Percentiles rank a stretch among this genome's conserved stretches.
Conservation (phyloP, 1,140 invertebrate species). For the Nylanderia fulva region DNA sequence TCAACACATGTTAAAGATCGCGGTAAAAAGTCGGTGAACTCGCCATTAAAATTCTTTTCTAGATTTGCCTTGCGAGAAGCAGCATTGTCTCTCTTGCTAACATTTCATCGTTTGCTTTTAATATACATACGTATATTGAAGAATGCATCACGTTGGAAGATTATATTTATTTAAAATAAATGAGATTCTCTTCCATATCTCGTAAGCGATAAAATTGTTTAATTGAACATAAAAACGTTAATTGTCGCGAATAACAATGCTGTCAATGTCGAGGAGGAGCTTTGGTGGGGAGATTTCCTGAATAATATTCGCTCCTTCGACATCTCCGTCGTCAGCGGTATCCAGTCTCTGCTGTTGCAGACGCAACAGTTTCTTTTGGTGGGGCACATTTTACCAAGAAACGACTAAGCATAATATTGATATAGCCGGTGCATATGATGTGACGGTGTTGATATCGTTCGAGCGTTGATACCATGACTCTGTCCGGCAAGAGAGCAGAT, state of each 20-base stretch:
- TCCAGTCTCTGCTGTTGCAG: conserved; percentile 74
- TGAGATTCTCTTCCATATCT: not conserved
- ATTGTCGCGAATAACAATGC: not conserved
- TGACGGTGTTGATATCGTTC: conserved; percentile 71
- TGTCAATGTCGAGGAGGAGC: not conserved
- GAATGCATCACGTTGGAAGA: not conserved
- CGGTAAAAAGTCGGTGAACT: not conserved
- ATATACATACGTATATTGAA: not conserved
- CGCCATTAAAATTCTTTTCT: not conserved
- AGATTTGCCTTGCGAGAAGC: too few species aligned
- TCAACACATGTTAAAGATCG: not conserved
- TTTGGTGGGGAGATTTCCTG: conserved; percentile 14
- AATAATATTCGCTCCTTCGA: conserved; percentile 22
- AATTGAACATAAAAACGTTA: not conserved
- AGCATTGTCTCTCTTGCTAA: too few species aligned
- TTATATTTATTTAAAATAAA: not conserved
- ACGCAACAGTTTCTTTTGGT: conserved; percentile 75
- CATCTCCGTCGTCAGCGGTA: conserved; percentile 62
- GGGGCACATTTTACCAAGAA: conserved; percentile 78
- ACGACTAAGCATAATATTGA: conserved; percentile 80
- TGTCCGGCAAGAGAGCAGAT: conserved; percentile 56
- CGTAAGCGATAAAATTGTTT: not conserved
- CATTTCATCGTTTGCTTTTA: not conserved
- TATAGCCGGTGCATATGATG: conserved; percentile 66
- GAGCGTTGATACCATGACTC: conserved; percentile 57